Percentiles rank a stretch among this genome's conserved stretches.
Evolutionary conservation across 1,140 invertebrate species (phyloP).

Genomic region (Whitmania pigra): DNA sequence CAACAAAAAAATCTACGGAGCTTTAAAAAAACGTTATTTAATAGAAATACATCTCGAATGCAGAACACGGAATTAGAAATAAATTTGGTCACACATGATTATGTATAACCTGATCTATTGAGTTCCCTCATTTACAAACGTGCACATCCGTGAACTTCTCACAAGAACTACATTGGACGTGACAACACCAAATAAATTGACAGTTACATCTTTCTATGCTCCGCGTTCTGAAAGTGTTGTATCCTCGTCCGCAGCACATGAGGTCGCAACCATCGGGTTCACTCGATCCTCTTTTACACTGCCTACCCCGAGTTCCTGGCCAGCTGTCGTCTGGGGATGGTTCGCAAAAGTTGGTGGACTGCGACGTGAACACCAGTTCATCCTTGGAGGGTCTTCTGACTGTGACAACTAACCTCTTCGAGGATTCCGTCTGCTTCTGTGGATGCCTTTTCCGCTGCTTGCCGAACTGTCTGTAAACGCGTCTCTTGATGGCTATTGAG

Average conservation of each 20-base stretch:
- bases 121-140: constrained; percentile 37
- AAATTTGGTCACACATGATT: too few relatives aligned
- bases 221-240: constrained; percentile 43
- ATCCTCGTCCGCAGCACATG: constrained; percentile 49
- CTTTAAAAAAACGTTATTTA: too few relatives aligned
- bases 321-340: constrained; percentile 48
- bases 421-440: background rate
- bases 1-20: too few relatives aligned
- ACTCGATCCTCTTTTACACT: constrained; percentile 42
- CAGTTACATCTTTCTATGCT: constrained; percentile 44
- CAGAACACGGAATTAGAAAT: too few relatives aligned
- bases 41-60: too few relatives aligned
- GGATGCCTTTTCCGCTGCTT: constrained; percentile 2
- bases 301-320: constrained; percentile 40
- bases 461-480: background rate
- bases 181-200: constrained; percentile 47
- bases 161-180: constrained; percentile 44
- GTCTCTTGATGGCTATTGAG: background rate
- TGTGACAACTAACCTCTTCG: background rate
- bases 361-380: constrained; percentile 74
- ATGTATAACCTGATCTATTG: too few relatives aligned
- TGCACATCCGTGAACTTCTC: constrained; percentile 41
- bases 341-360: constrained; percentile 87
- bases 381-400: constrained; percentile 40
- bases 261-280: constrained; percentile 45